Evolutionary conservation across 1,140 invertebrate genomes (phyloP).

Genomic region (Branchinecta lynchi): DNA sequence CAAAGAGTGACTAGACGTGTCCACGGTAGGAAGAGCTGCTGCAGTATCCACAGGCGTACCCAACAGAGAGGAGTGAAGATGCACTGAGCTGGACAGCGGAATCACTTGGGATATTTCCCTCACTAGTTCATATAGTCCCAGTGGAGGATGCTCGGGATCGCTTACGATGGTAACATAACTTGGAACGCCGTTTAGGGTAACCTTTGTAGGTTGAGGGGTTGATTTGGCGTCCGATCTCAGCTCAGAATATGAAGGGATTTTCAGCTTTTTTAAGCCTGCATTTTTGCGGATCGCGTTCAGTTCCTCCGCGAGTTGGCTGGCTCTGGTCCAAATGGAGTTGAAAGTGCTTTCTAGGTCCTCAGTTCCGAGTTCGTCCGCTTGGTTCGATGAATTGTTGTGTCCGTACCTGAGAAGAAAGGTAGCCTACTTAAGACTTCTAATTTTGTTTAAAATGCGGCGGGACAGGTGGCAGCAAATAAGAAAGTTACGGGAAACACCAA

Average conservation of each 20-base stretch:
- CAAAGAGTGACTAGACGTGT: background rate
- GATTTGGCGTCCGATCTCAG: background rate
- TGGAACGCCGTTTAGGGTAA: background rate
- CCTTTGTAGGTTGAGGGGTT: background rate
- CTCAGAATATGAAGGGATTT: background rate
- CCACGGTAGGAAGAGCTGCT: background rate
- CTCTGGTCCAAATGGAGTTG: background rate
- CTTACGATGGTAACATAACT: background rate
- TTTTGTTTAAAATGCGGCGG: no score
- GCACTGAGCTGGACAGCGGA: background rate
- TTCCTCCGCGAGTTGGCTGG: background rate
- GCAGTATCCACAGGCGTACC: background rate
- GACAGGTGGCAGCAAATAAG: no score
- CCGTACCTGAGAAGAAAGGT: no score
- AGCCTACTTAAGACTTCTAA: no score
- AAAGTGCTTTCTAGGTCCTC: background rate
- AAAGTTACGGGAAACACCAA: no score
- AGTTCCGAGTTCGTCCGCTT: background rate
- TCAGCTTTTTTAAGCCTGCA: background rate
- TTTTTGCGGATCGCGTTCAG: background rate
- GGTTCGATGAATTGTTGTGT: no score
- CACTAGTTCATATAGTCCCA: background rate
- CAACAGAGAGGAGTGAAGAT: background rate
- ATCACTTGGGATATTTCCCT: background rate
- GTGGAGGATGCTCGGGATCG: background rate